Evolutionary conservation across 2,797 vertebrate species (phyloP).

Genomic region (Poecilia velifera): DNA sequence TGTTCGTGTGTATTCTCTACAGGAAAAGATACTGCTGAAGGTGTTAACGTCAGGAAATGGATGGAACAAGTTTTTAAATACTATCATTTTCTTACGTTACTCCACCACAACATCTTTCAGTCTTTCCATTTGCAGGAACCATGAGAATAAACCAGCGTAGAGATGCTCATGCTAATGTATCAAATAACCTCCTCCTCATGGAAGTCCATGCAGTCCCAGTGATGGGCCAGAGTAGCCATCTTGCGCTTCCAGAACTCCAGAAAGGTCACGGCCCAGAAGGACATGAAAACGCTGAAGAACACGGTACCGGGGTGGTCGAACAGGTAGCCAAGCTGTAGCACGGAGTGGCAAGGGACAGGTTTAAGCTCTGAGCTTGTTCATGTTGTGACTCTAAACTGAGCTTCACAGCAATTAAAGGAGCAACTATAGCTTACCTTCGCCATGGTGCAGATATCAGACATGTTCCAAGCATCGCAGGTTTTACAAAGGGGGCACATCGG

Average conservation of each 20-base stretch:
- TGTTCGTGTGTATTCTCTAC: not conserved
- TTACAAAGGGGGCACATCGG: conserved; percentile 86
- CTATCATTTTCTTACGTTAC: not conserved
- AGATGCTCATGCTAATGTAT: not conserved
- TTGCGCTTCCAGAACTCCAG: conserved; percentile 86
- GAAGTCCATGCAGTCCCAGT: conserved; percentile 87
- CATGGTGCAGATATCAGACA: conserved; percentile 87
- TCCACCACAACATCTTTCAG: not conserved
- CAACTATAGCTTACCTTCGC: conserved; percentile 76
- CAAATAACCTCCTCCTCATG: conserved; percentile 80
- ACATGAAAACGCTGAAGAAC: conserved; percentile 88
- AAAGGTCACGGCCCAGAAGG: conserved; percentile 86
- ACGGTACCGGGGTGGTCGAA: conserved; percentile 85
- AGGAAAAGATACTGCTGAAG: not conserved
- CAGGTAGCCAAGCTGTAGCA: conserved; percentile 80
- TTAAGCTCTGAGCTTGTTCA: not conserved
- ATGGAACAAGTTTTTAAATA: not conserved
- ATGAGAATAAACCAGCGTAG: not conserved
- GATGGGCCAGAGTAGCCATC: conserved; percentile 83
- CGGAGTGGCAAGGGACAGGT: conserved; percentile 4
- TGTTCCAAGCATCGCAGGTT: conserved; percentile 82
- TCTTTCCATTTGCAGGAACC: not conserved
- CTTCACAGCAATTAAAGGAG: not conserved
- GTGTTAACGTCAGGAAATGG: not conserved
- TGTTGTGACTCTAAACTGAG: not conserved